A percentile compares a stretch with the other conserved stretches of the same genome.
Evolutionary conservation across 2,888 invertebrate species (phyloP).

Genomic region (Nephrocerus scutellatus): DNA sequence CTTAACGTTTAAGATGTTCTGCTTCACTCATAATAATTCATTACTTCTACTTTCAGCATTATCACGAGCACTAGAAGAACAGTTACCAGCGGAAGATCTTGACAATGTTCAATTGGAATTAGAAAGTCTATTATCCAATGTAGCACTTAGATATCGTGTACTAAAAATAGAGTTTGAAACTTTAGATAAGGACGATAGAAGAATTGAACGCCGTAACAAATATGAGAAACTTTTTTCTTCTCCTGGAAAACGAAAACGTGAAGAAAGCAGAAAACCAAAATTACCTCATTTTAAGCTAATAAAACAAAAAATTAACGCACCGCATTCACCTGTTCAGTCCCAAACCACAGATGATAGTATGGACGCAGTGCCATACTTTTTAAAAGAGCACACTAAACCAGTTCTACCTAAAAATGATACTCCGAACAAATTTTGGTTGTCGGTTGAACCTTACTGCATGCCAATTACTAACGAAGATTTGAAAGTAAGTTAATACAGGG

Average conservation of each 20-base stretch:
- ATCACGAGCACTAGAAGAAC: conserved; percentile 63
- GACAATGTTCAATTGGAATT: conserved; percentile 81
- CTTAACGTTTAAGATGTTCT: too few relatives aligned
- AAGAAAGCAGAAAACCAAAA: conserved; percentile 50
- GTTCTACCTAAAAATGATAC: conserved; percentile 81
- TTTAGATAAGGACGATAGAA: conserved; percentile 57
- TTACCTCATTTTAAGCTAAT: conserved; percentile 56
- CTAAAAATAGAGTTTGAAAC: conserved; percentile 70
- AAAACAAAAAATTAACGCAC: conserved; percentile 51
- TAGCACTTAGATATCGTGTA: conserved; percentile 69
- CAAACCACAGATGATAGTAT: conserved; percentile 49
- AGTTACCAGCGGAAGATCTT: conserved; percentile 79
- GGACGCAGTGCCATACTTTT: conserved; percentile 29
- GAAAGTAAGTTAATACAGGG: too few relatives aligned
- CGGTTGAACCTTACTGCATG: conserved; percentile 87
- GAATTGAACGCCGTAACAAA: conserved; percentile 48
- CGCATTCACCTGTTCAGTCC: conserved; percentile 45
- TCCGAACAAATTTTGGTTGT: conserved; percentile 91
- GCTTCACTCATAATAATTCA: too few relatives aligned
- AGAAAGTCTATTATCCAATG: conserved; percentile 76
- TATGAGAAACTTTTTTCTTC: conserved; percentile 20
- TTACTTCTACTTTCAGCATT: too few relatives aligned
- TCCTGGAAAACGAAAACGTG: conserved; percentile 42
- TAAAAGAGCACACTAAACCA: conserved; percentile 52
- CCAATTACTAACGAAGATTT: conserved; percentile 77